phyloP scores from a whole-genome alignment of 2,888 invertebrate species.

The Mimachlamys varia region DNA sequence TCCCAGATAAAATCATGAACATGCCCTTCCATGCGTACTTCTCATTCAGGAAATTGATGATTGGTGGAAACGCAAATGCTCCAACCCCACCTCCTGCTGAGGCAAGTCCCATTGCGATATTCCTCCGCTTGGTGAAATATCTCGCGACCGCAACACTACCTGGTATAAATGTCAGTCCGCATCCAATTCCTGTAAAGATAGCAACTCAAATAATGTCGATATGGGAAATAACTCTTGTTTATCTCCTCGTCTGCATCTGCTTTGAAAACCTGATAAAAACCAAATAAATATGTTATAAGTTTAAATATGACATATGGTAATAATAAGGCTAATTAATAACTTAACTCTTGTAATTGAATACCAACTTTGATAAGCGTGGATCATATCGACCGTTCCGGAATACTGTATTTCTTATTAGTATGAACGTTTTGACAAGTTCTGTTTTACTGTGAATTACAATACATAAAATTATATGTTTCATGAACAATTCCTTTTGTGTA shows the following conservation, averaged over 20 bases:
- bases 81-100: conserved; percentile 52
- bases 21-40: conserved; percentile 52
- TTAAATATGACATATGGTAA: too few species aligned
- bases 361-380: too few species aligned
- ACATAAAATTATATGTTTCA: too few species aligned
- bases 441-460: too few species aligned
- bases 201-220: conserved; percentile 32
- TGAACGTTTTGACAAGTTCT: too few species aligned
- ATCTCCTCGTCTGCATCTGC: not conserved
- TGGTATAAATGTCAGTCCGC: conserved; percentile 49
- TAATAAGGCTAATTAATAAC: too few species aligned
- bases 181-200: conserved; percentile 47
- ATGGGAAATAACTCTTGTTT: conserved; percentile 40
- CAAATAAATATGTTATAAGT: not conserved
- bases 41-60: conserved; percentile 44
- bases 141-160: conserved; percentile 51
- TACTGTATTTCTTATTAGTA: too few species aligned
- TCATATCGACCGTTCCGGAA: too few species aligned
- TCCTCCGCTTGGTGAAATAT: conserved; percentile 47
- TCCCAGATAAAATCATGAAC: conserved; percentile 48
- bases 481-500: too few species aligned
- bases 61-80: conserved; percentile 50
- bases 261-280: not conserved
- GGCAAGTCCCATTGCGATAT: conserved; percentile 48
- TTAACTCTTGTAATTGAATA: too few species aligned